Base-by-base conservation (phyloP, 2,113 vertebrate species). In the Peromyscus polionotus region DNA sequence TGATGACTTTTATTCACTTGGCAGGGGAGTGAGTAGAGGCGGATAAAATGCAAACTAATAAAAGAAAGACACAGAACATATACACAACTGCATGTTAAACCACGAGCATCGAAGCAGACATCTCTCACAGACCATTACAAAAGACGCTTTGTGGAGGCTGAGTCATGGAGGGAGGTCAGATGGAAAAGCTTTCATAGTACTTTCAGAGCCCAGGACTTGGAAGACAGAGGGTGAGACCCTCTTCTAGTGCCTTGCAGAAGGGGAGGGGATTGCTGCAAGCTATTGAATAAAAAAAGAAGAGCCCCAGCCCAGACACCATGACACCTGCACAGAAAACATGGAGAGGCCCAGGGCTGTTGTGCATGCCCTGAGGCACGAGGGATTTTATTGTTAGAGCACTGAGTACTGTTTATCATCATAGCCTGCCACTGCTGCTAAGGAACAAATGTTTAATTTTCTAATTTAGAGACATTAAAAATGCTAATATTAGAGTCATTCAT, bases 371-470 rank as follows among this genome's bases (percentile, higher is more conserved):
- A 8, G 48, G 16, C 63, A 26, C 59, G 0, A 28, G 79, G 75
- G 70, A 68, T 89, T 88, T 89, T 67, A 68, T 14, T 76, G 76
- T 65, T 42, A 77, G 77, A 19, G 7, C 70, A 92, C 7, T n/a
- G 42, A 87, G 88, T 24, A 72, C 4, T 68, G 65, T 77, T 92
- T 96, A 88, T 85, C 67, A 42, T 88, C 42, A 61, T 16, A 83
- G 95, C 54, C 48, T 68, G 2, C 39, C 24, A 16, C 39, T 0
- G 4, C 77, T 81, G 72, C 93, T 89, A 93, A 92, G 91, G 75
- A 92, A 90, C 61, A 92, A 67, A 95, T 83, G 81, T 83, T 79
- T 89, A 63, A 76, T 91, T 94, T 91, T 91, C 92, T 90, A 94
- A 95, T 79, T 86, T 79, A 94, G 45, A 59, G 42, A 76, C n/a